Percentiles rank a stretch among this genome's conserved stretches.
phyloP scores from a whole-genome alignment of 1,140 invertebrate genomes.

The Frieseomelitta varia region DNA sequence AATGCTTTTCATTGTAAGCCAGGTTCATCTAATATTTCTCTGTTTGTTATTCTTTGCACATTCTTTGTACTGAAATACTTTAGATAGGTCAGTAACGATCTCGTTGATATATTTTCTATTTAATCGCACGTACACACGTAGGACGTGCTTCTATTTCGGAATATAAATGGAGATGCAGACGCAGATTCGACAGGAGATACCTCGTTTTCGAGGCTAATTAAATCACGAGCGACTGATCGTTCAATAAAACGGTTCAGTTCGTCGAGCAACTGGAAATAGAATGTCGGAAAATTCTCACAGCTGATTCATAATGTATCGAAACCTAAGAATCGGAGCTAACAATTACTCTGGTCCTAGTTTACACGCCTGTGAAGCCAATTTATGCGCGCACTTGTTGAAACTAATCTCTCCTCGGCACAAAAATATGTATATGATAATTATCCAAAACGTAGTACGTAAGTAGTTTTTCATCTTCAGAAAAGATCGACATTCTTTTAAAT shows the following conservation, averaged over 20 bases:
- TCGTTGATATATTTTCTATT: background rate
- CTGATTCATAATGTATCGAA: slow-evolving; percentile 9
- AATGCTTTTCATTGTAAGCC: no score
- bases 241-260: background rate
- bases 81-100: background rate
- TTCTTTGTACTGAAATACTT: background rate
- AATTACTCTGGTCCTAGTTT: background rate
- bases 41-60: no score
- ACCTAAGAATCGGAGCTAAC: background rate
- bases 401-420: background rate
- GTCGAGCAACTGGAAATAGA: slow-evolving; percentile 29
- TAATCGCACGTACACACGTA: background rate
- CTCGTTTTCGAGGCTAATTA: slow-evolving; percentile 26
- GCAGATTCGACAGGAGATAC: slow-evolving; percentile 19
- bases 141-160: background rate
- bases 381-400: background rate
- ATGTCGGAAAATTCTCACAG: slow-evolving; percentile 19
- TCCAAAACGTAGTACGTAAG: background rate
- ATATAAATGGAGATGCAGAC: slow-evolving; percentile 6
- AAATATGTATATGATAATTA: background rate
- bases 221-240: slow-evolving; percentile 23
- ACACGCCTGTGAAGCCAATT: background rate
- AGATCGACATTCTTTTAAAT: no score
- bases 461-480: background rate
- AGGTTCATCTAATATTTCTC: no score